Percentiles rank a stretch among this genome's conserved stretches.
These are phyloP conservation scores for Cyphomyrus discorhynchus DNA, from an alignment of 2,113 vertebrate species.

Conservation along the genomic window DNA sequence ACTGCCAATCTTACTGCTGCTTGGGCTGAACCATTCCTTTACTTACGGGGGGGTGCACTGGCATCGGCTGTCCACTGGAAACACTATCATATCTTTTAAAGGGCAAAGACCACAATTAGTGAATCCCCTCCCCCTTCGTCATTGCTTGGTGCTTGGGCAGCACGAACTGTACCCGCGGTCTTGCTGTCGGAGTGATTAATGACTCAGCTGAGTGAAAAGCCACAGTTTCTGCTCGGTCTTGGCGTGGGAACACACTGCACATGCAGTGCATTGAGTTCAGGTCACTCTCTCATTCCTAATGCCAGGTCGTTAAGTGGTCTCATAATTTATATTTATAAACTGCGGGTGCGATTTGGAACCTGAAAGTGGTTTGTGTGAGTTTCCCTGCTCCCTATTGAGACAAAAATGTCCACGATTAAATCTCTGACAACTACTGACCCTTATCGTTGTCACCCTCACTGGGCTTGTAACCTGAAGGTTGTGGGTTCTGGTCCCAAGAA, in stretches of 20 bases:
- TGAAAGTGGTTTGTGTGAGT: neutral
- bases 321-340: neutral
- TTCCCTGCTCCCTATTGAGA: neutral
- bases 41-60: slow-evolving; percentile 34
- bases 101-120: slow-evolving; percentile 40
- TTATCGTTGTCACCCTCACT: neutral
- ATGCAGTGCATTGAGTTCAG: neutral
- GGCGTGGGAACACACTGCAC: neutral
- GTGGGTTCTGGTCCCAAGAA: neutral
- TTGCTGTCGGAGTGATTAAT: neutral
- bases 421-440: neutral
- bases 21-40: slow-evolving; percentile 30
- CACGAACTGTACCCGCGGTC: neutral
- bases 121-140: neutral
- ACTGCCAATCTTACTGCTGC: neutral
- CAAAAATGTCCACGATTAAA: neutral
- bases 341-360: neutral
- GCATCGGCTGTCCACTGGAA: slow-evolving; percentile 15
- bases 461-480: neutral
- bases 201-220: neutral
- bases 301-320: neutral
- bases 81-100: slow-evolving; percentile 38
- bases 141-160: neutral
- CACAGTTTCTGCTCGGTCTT: neutral
- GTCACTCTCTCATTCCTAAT: neutral